phyloP scores from a whole-genome alignment of 2,888 invertebrate genomes.

The Taenaris catops region DNA sequence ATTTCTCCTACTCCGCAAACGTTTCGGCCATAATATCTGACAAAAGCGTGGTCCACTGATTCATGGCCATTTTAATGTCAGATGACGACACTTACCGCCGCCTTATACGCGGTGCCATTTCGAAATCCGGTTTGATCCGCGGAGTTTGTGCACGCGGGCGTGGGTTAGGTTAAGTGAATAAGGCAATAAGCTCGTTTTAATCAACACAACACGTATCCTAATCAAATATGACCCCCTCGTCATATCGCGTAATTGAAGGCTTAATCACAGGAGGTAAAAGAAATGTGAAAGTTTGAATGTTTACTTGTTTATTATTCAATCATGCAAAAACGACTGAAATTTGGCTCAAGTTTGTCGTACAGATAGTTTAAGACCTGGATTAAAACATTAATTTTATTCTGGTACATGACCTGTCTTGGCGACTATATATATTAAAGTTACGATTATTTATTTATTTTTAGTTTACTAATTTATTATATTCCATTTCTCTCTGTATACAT shows the following conservation, averaged over 20 bases:
- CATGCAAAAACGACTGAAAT: too few species aligned
- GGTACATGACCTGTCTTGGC: too few species aligned
- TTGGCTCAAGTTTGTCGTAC: too few species aligned
- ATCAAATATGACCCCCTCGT: conserved; percentile 76
- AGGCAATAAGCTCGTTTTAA: conserved; percentile 75
- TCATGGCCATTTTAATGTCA: conserved; percentile 55
- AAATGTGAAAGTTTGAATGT: too few species aligned
- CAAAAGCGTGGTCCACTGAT: conserved; percentile 36
- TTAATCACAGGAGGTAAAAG: conserved; percentile 74
- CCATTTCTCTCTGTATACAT: too few species aligned
- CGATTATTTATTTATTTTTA: too few species aligned
- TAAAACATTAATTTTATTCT: too few species aligned
- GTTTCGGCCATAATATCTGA: conserved; percentile 17
- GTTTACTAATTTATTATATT: too few species aligned
- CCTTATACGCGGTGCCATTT: conserved; percentile 35
- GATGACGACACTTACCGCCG: conserved; percentile 36
- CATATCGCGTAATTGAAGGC: conserved; percentile 74
- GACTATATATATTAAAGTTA: too few species aligned
- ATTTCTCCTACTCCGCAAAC: conserved; percentile 4
- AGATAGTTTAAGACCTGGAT: too few species aligned
- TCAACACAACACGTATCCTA: conserved; percentile 74
- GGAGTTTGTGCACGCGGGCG: conserved; percentile 30
- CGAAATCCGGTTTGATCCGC: conserved; percentile 42
- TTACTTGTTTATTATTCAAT: too few species aligned
- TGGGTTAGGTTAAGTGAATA: conserved; percentile 61